A percentile compares a stretch with the other conserved stretches of the same genome.
Conservation (phyloP, 2,888 invertebrate genomes). For the Griposia aprilina region DNA sequence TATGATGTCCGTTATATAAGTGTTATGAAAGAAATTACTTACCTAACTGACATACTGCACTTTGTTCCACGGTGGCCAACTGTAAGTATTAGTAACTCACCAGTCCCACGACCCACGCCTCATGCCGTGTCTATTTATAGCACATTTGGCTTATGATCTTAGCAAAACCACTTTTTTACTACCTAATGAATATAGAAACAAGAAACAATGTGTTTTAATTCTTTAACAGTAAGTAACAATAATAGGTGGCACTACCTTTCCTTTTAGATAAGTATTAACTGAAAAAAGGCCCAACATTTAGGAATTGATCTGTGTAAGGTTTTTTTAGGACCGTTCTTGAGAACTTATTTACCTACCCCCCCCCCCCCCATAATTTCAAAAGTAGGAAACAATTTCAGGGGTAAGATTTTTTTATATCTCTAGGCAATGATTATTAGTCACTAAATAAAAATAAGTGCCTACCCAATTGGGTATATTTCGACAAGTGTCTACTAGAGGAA, state of each 20-base stretch:
- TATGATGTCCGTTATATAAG: slow-evolving; percentile 53
- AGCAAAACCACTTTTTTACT: slow-evolving; percentile 21
- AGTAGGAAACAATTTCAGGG: neutral
- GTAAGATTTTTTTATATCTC: neutral
- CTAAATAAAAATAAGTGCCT: neutral
- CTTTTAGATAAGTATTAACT: neutral
- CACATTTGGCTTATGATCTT: slow-evolving; percentile 68
- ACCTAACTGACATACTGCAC: slow-evolving; percentile 56
- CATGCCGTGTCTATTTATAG: slow-evolving; percentile 77
- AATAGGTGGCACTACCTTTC: neutral
- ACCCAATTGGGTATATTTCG: neutral
- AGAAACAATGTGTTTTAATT: slow-evolving; percentile 14
- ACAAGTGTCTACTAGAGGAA: neutral
- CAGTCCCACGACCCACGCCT: slow-evolving; percentile 64
- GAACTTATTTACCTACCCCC: neutral
- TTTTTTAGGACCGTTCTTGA: neutral
- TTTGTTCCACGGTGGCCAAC: slow-evolving; percentile 48
- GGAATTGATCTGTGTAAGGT: neutral
- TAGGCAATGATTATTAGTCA: neutral
- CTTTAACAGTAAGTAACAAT: neutral
- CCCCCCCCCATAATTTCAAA: neutral
- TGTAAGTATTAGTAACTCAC: slow-evolving; percentile 43
- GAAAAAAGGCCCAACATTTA: too few relatives aligned
- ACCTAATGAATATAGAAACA: slow-evolving; percentile 2
- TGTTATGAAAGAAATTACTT: slow-evolving; percentile 53